Evolutionary conservation across 2,797 vertebrate species (phyloP).

Genomic region (Rallus crepitans): DNA sequence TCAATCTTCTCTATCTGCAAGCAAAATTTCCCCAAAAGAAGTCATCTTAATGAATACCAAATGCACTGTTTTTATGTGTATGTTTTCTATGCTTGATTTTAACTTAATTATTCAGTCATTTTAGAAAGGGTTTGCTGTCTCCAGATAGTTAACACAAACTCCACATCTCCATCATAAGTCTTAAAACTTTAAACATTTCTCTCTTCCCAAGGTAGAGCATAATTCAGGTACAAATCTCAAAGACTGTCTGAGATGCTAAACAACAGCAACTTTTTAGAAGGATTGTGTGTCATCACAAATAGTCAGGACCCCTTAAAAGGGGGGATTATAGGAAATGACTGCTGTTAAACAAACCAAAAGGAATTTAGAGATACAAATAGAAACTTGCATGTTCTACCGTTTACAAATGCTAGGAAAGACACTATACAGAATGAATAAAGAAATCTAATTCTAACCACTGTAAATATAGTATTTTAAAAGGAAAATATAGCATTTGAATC

Average conservation of each 20-base stretch:
- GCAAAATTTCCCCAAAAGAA: background rate
- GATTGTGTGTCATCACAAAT: background rate
- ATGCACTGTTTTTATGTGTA: fast-evolving
- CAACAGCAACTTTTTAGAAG: background rate
- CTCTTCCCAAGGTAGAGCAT: background rate
- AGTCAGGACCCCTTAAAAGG: background rate
- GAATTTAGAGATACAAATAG: background rate
- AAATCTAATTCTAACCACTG: background rate
- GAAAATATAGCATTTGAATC: background rate
- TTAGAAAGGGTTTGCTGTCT: background rate
- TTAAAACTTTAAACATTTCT: background rate
- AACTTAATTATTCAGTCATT: background rate
- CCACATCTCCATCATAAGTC: background rate
- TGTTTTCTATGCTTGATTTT: background rate
- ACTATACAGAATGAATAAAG: background rate
- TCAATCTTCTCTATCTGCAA: slow-evolving; percentile 93
- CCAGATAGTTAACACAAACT: background rate
- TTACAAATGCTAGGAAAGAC: background rate
- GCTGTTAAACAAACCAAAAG: background rate
- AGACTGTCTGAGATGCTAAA: background rate
- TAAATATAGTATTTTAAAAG: background rate
- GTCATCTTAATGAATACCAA: background rate
- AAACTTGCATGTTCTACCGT: background rate
- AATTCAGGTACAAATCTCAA: background rate
- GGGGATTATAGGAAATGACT: background rate